Evolutionary conservation across 2,113 vertebrate species (phyloP).

Genomic region (Oostethus manadensis): DNA sequence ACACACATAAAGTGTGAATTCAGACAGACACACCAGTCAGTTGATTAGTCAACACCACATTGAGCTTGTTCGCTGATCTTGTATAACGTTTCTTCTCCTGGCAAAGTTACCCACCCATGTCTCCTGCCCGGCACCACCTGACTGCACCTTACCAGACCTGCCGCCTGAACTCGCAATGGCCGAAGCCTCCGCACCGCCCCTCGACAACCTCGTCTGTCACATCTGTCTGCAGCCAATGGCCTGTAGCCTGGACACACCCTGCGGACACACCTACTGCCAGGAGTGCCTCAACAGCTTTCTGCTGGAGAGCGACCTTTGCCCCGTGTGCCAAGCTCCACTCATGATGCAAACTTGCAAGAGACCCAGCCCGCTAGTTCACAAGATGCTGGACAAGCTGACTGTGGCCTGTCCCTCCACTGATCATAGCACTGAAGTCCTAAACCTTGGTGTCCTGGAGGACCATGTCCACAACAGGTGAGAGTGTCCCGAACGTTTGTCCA

Average conservation of each 20-base stretch:
- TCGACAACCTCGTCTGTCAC: slow-evolving; percentile 87
- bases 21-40: no score
- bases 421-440: slow-evolving; percentile 76
- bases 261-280: slow-evolving; percentile 92
- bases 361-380: slow-evolving; percentile 87
- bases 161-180: slow-evolving; percentile 3
- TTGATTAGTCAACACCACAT: no score
- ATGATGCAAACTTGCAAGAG: slow-evolving; percentile 85
- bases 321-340: slow-evolving; percentile 83
- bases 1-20: no score
- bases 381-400: slow-evolving; percentile 88
- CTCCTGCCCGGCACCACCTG: slow-evolving; percentile 6
- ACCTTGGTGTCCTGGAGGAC: slow-evolving; percentile 79
- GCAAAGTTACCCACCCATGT: slow-evolving; percentile 8
- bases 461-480: slow-evolving; percentile 86
- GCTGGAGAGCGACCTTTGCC: slow-evolving; percentile 91
- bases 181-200: background rate
- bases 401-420: slow-evolving; percentile 86
- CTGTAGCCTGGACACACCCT: slow-evolving; percentile 88
- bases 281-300: slow-evolving; percentile 92
- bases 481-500: background rate
- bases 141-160: background rate
- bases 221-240: slow-evolving; percentile 91
- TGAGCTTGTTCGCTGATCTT: background rate
- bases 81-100: background rate